Conservation (phyloP, 2,797 vertebrate species). For the Pangasius mekongensis region DNA sequence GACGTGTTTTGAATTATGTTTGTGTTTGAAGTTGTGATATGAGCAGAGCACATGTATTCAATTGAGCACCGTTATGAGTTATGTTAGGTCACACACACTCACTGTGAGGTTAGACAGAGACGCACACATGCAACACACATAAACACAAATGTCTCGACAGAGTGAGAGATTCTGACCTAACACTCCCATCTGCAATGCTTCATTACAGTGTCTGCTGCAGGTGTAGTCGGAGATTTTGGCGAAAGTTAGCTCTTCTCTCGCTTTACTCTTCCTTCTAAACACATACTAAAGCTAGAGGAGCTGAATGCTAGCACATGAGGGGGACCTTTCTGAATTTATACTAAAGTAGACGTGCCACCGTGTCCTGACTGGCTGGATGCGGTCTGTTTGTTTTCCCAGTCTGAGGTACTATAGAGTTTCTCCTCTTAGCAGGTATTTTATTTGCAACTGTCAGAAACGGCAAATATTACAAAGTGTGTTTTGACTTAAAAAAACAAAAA, state of each 20-base stretch:
- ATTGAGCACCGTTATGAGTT: constrained; percentile 38
- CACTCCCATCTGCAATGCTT: background rate
- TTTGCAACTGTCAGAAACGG: background rate
- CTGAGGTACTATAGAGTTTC: background rate
- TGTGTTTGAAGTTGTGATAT: constrained; percentile 41
- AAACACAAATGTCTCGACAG: constrained; percentile 15
- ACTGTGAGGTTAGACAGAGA: constrained; percentile 22
- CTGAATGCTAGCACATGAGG: background rate
- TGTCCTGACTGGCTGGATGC: background rate
- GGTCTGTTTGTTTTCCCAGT: background rate
- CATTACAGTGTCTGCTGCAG: constrained; percentile 5
- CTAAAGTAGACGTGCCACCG: background rate
- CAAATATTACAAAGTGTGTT: background rate
- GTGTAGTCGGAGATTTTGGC: background rate
- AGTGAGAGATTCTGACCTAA: constrained; percentile 21
- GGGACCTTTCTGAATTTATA: background rate
- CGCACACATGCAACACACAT: constrained; percentile 24
- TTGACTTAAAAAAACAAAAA: background rate
- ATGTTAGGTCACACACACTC: constrained; percentile 39
- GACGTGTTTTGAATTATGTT: constrained; percentile 39
- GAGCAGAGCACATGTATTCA: constrained; percentile 35
- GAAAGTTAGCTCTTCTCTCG: background rate
- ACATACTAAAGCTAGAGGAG: background rate
- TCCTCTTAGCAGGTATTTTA: background rate
- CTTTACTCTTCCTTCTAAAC: background rate